Percentiles rank a stretch among this genome's conserved stretches.
phyloP scores from a whole-genome alignment of 2,888 invertebrate species.

The Deilephila elpenor region DNA sequence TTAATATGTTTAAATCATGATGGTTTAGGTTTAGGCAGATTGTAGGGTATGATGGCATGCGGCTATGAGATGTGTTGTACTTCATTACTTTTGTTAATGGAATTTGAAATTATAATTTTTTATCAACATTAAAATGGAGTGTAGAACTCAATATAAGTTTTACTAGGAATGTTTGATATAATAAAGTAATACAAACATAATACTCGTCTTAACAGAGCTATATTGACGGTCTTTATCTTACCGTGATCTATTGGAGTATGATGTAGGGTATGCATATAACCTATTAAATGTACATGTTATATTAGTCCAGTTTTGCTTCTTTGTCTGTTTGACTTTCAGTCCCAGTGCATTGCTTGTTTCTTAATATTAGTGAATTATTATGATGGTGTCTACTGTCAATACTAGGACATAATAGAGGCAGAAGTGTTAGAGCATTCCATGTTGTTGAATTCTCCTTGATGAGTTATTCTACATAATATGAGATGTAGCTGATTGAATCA shows the following conservation, averaged over 20 bases:
- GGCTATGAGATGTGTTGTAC: constrained; percentile 39
- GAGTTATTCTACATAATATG: constrained; percentile 55
- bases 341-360: constrained; percentile 66
- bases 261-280: constrained; percentile 1
- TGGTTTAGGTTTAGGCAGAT: constrained; percentile 19
- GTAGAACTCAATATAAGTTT: not conserved
- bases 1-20: not conserved
- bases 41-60: constrained; percentile 41
- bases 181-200: not conserved
- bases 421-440: constrained; percentile 74
- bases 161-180: not conserved
- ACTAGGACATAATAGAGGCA: constrained; percentile 48
- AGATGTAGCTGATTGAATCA: constrained; percentile 59
- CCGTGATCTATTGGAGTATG: constrained; percentile 4
- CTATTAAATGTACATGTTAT: constrained; percentile 18
- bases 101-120: not conserved
- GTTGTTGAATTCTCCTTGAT: constrained; percentile 60
- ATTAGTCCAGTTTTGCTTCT: constrained; percentile 29
- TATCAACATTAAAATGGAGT: not conserved
- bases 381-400: constrained; percentile 32
- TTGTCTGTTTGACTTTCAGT: constrained; percentile 52
- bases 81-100: constrained; percentile 14
- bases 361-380: constrained; percentile 63
- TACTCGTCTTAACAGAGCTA: not conserved
- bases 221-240: not conserved